Percentiles rank a stretch among this genome's conserved stretches.
Evolutionary conservation across 1,140 invertebrate species (phyloP).

Genomic region (Meloidogyne hapla): DNA sequence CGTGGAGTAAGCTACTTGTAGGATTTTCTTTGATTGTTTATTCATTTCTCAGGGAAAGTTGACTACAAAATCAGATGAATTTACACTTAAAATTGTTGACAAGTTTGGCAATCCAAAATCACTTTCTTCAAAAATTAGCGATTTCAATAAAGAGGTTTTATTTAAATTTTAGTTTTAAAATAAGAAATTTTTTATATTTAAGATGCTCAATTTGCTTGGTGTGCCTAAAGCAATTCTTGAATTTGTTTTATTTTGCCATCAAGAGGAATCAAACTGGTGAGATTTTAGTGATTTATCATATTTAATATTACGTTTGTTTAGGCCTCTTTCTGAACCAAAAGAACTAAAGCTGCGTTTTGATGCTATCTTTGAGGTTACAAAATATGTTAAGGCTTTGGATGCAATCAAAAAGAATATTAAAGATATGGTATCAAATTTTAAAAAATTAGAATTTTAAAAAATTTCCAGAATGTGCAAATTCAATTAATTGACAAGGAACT

Average conservation of each 20-base stretch:
- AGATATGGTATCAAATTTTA: conserved; percentile 67
- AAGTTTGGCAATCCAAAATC: conserved; percentile 64
- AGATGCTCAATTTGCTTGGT: conserved; percentile 69
- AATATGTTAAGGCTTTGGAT: conserved; percentile 89
- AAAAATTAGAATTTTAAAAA: not conserved
- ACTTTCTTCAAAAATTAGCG: conserved; percentile 72
- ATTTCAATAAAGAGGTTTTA: conserved; percentile 72
- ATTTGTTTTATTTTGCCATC: conserved; percentile 96
- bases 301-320: no score
- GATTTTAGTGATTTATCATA: not conserved
- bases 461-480: conserved; percentile 44
- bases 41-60: conserved; percentile 36
- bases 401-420: conserved; percentile 75
- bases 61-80: conserved; percentile 71
- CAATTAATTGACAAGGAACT: conserved; percentile 51
- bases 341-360: conserved; percentile 93
- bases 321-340: conserved; percentile 88
- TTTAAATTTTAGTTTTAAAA: not conserved
- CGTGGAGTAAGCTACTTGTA: conserved; percentile 1
- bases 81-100: conserved; percentile 68
- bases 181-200: not conserved
- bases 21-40: conserved; percentile 17
- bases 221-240: conserved; percentile 91
- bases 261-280: conserved; percentile 89
- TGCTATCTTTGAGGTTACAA: conserved; percentile 90